These are phyloP conservation scores for Tetanocera ferruginea DNA, from an alignment of 2,888 invertebrate species.

Conservation along the genomic window DNA sequence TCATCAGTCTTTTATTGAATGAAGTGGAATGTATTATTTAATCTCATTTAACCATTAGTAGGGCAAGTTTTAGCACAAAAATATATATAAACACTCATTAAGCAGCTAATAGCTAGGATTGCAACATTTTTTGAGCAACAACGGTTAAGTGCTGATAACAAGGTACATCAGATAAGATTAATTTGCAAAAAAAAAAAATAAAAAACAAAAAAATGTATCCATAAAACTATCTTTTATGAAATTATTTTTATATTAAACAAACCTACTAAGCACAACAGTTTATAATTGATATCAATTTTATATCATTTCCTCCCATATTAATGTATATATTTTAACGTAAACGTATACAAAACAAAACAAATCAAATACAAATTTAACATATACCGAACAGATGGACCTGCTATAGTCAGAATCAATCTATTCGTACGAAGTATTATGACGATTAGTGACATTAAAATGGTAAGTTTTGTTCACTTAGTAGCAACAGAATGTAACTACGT, in stretches of 20 bases:
- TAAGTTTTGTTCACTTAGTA: conserved; percentile 76
- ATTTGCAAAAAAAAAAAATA: no score
- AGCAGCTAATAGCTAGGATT: not conserved
- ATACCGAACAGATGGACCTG: conserved; percentile 85
- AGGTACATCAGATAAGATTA: no score
- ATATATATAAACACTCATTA: not conserved
- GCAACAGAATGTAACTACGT: conserved; percentile 44
- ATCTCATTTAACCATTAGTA: not conserved
- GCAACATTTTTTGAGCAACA: not conserved
- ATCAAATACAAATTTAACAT: conserved; percentile 40
- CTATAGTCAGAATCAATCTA: conserved; percentile 97
- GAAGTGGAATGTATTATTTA: not conserved
- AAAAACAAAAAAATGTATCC: no score
- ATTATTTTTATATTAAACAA: not conserved
- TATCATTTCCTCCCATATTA: conserved; percentile 6
- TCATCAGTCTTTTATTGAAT: not conserved
- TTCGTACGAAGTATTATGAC: conserved; percentile 98
- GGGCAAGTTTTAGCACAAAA: not conserved
- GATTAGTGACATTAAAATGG: conserved; percentile 99
- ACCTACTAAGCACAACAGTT: no score
- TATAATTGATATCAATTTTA: not conserved
- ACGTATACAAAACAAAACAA: conserved; percentile 14
- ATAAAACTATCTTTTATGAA: not conserved
- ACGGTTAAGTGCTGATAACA: no score
- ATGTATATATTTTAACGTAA: conserved; percentile 25